Conservation (phyloP, 2,888 invertebrate genomes). For the Smittia sp. region DNA sequence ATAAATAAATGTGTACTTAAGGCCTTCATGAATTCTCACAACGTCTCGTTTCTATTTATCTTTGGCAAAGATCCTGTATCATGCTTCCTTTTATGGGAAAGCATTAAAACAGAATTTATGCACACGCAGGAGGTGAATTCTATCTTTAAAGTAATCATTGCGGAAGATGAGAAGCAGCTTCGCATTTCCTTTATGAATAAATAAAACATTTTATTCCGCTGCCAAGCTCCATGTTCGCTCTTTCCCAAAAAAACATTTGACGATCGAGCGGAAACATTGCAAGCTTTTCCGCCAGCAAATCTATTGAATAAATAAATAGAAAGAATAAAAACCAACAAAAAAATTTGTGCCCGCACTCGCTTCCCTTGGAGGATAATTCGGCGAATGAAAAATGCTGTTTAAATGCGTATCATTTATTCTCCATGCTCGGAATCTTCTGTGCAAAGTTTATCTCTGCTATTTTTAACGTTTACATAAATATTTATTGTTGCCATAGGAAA, state of each 20-base stretch:
- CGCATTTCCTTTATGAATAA: not conserved
- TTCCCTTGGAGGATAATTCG: conserved; percentile 8
- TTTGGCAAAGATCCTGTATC: conserved; percentile 24
- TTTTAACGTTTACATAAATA: conserved; percentile 20
- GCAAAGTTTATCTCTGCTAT: not conserved
- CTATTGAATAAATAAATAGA: conserved; percentile 40
- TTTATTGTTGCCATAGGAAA: conserved; percentile 1
- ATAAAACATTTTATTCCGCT: not conserved
- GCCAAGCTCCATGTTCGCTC: too few species aligned
- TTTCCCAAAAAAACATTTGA: not conserved
- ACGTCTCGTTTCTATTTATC: conserved; percentile 28
- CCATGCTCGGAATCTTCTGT: conserved; percentile 18
- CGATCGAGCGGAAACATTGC: not conserved
- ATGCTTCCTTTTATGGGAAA: not conserved
- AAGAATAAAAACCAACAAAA: conserved; percentile 7
- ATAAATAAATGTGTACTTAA: conserved; percentile 29
- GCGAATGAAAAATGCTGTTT: conserved; percentile 30
- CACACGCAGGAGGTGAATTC: conserved; percentile 19
- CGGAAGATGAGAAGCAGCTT: not conserved
- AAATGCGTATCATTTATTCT: conserved; percentile 39
- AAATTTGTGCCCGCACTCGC: not conserved
- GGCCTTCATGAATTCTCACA: conserved; percentile 8
- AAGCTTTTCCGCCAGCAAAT: conserved; percentile 21
- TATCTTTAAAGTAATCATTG: conserved; percentile 5
- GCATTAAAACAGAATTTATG: conserved; percentile 17